A percentile compares a stretch with the other conserved stretches of the same genome.
These are phyloP conservation scores for Xenentodon cancila DNA, from an alignment of 2,797 vertebrate species.

Conservation along the genomic window DNA sequence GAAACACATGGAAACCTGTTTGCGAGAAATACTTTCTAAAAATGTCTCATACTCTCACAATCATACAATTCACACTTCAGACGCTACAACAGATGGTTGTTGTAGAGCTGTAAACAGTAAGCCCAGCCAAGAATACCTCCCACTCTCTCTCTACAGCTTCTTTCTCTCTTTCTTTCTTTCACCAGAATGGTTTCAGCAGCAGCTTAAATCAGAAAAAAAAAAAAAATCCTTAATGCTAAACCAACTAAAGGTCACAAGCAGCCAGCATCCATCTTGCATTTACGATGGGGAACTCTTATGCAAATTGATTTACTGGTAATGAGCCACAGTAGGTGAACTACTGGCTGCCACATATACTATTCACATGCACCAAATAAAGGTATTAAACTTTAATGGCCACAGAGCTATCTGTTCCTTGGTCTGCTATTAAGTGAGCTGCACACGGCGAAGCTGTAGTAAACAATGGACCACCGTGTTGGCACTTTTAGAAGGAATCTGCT, in stretches of 20 bases:
- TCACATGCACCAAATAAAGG: slow-evolving; percentile 62
- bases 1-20: slow-evolving; percentile 29
- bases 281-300: slow-evolving; percentile 25
- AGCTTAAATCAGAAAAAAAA: slow-evolving; percentile 33
- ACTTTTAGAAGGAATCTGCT: neutral
- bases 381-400: slow-evolving; percentile 62
- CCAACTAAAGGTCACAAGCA: slow-evolving; percentile 58
- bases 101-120: slow-evolving; percentile 20
- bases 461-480: slow-evolving; percentile 9
- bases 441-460: slow-evolving; percentile 29
- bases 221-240: slow-evolving; percentile 39
- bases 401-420: slow-evolving; percentile 37
- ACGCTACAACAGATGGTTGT: slow-evolving; percentile 30
- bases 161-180: slow-evolving; percentile 26
- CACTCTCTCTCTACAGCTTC: slow-evolving; percentile 1
- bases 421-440: slow-evolving; percentile 33
- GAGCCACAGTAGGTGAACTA: slow-evolving; percentile 41
- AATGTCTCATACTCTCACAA: slow-evolving; percentile 35
- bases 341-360: slow-evolving; percentile 44
- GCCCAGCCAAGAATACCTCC: slow-evolving; percentile 21
- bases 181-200: slow-evolving; percentile 17
- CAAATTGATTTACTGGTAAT: slow-evolving; percentile 56
- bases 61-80: slow-evolving; percentile 30
- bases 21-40: slow-evolving; percentile 32
- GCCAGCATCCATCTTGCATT: slow-evolving; percentile 49